phyloP scores from a whole-genome alignment of 2,113 vertebrate species.

The Cyphomyrus plagiostoma region DNA sequence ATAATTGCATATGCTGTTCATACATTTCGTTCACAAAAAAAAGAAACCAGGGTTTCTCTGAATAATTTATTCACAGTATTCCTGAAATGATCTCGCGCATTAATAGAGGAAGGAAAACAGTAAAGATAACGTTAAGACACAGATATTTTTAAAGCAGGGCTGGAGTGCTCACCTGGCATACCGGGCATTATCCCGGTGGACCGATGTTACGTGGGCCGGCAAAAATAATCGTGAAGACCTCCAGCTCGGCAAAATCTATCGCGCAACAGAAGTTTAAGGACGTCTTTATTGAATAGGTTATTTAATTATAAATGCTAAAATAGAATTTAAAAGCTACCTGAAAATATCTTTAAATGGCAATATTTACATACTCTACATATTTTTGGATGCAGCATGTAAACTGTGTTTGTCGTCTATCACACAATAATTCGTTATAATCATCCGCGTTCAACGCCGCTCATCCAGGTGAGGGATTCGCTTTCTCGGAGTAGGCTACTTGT shows the following conservation, averaged over 20 bases:
- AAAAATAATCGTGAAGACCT: background rate
- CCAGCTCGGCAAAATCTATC: background rate
- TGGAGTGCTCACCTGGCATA: background rate
- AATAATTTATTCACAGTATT: background rate
- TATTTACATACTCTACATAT: background rate
- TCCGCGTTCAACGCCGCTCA: background rate
- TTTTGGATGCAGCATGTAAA: background rate
- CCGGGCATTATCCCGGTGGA: background rate
- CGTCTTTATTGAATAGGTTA: background rate
- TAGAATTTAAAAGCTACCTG: background rate
- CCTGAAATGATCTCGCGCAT: background rate
- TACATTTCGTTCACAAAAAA: background rate
- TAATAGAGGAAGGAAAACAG: background rate
- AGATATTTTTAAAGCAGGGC: background rate
- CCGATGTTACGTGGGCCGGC: background rate
- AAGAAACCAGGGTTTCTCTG: background rate
- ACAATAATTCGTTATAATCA: background rate
- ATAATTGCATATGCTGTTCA: background rate
- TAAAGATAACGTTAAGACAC: background rate
- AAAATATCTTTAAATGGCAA: background rate
- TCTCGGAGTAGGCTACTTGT: background rate
- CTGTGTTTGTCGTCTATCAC: background rate
- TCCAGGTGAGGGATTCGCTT: background rate
- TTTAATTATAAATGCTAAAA: background rate
- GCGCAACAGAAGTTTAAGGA: background rate